These are phyloP conservation scores for Eublepharis macularius DNA, from an alignment of 2,113 vertebrate genomes.

Conservation along the genomic window DNA sequence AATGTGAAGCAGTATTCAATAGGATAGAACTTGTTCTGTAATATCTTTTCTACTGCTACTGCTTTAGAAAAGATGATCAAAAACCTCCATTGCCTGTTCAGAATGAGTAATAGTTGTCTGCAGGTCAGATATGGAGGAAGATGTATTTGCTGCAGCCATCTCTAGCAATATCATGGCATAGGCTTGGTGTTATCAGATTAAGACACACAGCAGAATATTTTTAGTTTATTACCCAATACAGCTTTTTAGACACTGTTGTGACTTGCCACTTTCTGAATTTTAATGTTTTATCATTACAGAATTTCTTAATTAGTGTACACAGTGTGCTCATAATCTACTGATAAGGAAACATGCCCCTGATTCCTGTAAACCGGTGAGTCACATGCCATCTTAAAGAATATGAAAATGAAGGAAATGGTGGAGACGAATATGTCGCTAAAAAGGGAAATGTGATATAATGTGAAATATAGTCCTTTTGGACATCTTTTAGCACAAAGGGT, in stretches of 20 bases:
- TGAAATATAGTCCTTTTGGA: background rate
- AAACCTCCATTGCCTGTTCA: background rate
- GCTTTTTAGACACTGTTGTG: slow-evolving; percentile 4
- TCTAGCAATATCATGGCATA: background rate
- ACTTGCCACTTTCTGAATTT: slow-evolving; percentile 22
- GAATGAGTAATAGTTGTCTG: background rate
- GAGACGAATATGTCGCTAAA: background rate
- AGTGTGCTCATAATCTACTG: slow-evolving; percentile 24
- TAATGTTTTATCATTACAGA: slow-evolving; percentile 12
- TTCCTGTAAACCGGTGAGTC: slow-evolving; percentile 60
- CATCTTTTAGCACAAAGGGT: slow-evolving; percentile 14
- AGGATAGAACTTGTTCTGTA: background rate
- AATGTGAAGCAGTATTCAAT: background rate
- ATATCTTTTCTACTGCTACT: background rate
- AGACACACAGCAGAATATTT: slow-evolving; percentile 16
- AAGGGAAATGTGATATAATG: background rate
- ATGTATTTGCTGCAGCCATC: slow-evolving; percentile 37
- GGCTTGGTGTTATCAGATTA: slow-evolving; percentile 27
- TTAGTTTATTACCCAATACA: slow-evolving; percentile 9
- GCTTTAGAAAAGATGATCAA: slow-evolving; percentile 7
- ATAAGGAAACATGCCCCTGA: slow-evolving; percentile 33
- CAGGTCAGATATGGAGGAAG: slow-evolving; percentile 19
- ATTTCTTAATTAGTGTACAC: slow-evolving; percentile 40
- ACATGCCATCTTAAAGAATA: slow-evolving; percentile 21
- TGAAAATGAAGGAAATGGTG: background rate